Evolutionary conservation across 2,888 invertebrate species (phyloP), one percentile per base, ranked within the genome.

Genomic region (Sthenelais limicola): DNA sequence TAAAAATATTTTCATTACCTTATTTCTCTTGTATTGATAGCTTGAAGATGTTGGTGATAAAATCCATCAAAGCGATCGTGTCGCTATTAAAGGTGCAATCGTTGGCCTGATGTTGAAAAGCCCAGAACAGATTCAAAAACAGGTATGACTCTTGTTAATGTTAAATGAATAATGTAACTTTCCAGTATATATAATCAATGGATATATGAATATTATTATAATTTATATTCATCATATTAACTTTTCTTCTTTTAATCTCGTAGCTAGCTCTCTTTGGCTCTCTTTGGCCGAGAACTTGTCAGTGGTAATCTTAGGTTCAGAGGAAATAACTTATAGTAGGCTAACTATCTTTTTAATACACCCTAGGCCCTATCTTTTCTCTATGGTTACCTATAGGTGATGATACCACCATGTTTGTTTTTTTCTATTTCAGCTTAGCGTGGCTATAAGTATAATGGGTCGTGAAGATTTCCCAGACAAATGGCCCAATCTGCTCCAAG

Each of bases 401-500:
- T n/a, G n/a, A n/a, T n/a, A n/a, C n/a, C n/a, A n/a, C n/a, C n/a
- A n/a, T n/a, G n/a, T n/a, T n/a, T n/a, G n/a, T 51, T 12, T 5
- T 51, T 66, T 66, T 12, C 38, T 38, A 32, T 77, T 78, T 73
- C 83, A 88, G 88, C 90, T 97, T 58, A 97, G 96, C 81, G 97
- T 97, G 89, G 96, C 97, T 0, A 94, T 98, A 49, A 94, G 96
- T 79, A 95, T 96, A 32, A 97, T 98, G 74, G 98, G 98, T n/a
- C 93, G 94, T 84, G 92, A 94, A 81, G 99, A 99, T 89, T 99
- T 99, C 86, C 99, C 99, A 0, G 92, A 93, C 76, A 95, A 96
- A 86, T 99, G 99, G 99, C 96, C 95, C 0, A 93, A 93, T 77
- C 91, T 99, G 0, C 93, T 99, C 32, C 91, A 93, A 43, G 94